Evolutionary conservation across 2,113 vertebrate genomes (phyloP).

Genomic region (Dipodomys spectabilis): DNA sequence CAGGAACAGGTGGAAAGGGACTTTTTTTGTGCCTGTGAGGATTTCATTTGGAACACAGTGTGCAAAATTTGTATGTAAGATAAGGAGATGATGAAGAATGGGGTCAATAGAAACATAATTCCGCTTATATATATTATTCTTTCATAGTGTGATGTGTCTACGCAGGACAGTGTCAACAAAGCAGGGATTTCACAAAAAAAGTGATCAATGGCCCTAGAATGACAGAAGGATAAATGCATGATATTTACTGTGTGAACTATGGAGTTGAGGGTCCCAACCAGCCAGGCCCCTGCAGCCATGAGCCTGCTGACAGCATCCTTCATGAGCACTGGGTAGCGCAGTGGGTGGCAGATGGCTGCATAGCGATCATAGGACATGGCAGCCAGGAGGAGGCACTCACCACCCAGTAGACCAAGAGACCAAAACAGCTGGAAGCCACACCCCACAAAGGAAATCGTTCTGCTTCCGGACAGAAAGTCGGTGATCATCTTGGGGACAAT

Average conservation of each 20-base stretch:
- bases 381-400: slow-evolving; percentile 35
- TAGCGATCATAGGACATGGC: slow-evolving; percentile 32
- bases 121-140: too few relatives aligned
- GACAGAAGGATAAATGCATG: slow-evolving; percentile 10
- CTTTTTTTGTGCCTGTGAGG: too few relatives aligned
- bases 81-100: too few relatives aligned
- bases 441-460: slow-evolving; percentile 27
- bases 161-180: too few relatives aligned
- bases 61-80: too few relatives aligned
- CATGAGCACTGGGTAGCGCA: background rate
- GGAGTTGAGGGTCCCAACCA: background rate
- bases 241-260: background rate
- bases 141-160: too few relatives aligned
- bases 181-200: too few relatives aligned
- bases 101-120: too few relatives aligned
- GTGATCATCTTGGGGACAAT: too few relatives aligned
- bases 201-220: background rate
- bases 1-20: too few relatives aligned
- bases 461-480: slow-evolving; percentile 54
- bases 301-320: background rate
- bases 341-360: background rate
- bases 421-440: slow-evolving; percentile 60
- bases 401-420: background rate
- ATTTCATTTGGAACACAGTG: too few relatives aligned
- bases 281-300: slow-evolving; percentile 31